phyloP scores from a whole-genome alignment of 2,888 invertebrate species.

The Pseudococcus viburni region DNA sequence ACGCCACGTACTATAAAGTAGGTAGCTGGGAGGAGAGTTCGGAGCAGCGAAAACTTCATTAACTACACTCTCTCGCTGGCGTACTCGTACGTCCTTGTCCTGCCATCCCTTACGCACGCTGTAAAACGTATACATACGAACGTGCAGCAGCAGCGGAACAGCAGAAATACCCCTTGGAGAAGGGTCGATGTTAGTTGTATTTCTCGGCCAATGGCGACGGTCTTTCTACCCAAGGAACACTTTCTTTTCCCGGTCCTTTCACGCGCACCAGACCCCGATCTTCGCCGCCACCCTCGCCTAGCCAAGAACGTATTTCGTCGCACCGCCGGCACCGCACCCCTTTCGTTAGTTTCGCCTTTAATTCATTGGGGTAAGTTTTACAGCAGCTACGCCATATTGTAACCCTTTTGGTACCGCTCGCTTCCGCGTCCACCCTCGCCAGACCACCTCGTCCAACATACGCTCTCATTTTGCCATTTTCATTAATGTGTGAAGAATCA shows the following conservation, averaged over 20 bases:
- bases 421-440: neutral
- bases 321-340: neutral
- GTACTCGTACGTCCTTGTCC: neutral
- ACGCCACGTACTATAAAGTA: neutral
- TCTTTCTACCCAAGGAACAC: conserved; percentile 47
- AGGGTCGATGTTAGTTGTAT: conserved; percentile 59
- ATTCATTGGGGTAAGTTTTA: conserved; percentile 57
- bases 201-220: conserved; percentile 60
- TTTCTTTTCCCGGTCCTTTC: conserved; percentile 54
- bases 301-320: no score
- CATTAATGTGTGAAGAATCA: conserved; percentile 51
- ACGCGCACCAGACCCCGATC: neutral
- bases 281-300: neutral
- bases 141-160: neutral
- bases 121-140: neutral
- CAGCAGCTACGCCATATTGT: conserved; percentile 48
- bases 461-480: neutral
- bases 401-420: conserved; percentile 34
- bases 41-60: conserved; percentile 27
- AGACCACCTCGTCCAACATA: neutral
- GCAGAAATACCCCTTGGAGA: conserved; percentile 34
- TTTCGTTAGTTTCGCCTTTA: conserved; percentile 19
- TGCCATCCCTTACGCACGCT: no score
- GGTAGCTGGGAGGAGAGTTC: neutral
- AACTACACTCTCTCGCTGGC: conserved; percentile 15